phyloP scores from a whole-genome alignment of 2,797 vertebrate species.

The Chromobotia macracanthus region DNA sequence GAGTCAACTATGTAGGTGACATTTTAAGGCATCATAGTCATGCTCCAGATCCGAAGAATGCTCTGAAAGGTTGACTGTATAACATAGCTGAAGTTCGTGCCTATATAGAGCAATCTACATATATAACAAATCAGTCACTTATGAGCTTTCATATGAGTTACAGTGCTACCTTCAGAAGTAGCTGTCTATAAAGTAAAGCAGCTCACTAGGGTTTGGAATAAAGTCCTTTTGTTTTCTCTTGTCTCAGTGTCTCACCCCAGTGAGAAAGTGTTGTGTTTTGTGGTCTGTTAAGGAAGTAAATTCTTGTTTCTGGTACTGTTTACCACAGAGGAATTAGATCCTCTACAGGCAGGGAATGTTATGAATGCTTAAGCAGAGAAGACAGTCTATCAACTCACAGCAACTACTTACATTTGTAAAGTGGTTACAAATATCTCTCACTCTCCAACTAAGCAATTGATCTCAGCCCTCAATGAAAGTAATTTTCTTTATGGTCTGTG shows the following conservation, averaged over 20 bases:
- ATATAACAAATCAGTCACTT: neutral
- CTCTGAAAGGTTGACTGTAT: neutral
- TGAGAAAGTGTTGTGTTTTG: slow-evolving; percentile 1
- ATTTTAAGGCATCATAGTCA: no score
- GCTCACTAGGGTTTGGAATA: neutral
- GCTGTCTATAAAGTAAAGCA: no score
- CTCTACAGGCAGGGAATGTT: slow-evolving; percentile 5
- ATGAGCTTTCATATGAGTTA: no score
- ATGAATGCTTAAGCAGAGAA: slow-evolving; percentile 17
- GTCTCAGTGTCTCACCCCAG: no score
- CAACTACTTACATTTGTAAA: slow-evolving; percentile 36
- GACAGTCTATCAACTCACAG: neutral
- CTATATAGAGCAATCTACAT: neutral
- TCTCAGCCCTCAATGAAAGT: slow-evolving; percentile 11
- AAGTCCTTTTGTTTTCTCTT: neutral
- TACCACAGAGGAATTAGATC: neutral
- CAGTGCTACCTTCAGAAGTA: no score
- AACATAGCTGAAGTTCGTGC: neutral
- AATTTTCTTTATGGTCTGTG: slow-evolving; percentile 17
- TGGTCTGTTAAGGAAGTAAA: slow-evolving; percentile 7
- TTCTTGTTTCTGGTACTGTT: slow-evolving; percentile 31
- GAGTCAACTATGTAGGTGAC: neutral
- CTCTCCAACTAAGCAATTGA: neutral
- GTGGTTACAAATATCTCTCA: slow-evolving; percentile 24
- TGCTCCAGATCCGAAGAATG: neutral